Evolutionary conservation across 2,888 invertebrate species (phyloP), one percentile per base, ranked within the genome.

Genomic region (Ephialtes manifestator): DNA sequence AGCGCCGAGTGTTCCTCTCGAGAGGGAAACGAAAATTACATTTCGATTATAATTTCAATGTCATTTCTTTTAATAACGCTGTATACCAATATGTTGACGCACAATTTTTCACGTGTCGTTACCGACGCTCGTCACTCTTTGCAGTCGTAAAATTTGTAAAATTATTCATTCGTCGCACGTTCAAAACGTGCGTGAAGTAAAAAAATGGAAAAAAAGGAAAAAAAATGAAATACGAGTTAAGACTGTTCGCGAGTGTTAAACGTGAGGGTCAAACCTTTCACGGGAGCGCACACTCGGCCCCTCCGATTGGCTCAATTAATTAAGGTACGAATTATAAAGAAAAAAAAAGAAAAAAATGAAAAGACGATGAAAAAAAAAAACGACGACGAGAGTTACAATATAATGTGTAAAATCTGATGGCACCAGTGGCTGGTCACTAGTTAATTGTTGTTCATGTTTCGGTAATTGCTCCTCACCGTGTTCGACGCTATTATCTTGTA

Each of bases 291-390:
- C 87, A 86, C 90, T 89, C 89, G 87, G 86, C 87, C 85, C 90
- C 88, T 86, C 82, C 83, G 86, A 91, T 93, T 89, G 92, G 90
- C 91, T 93, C 92, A 92, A 92, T 92, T 92, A 90, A 91, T 91
- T 91, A 89, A 89, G 87, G 87, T 87, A 88, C 88, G 86, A 87
- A 85, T 89, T 88, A 82, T 88, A 84, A 82, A 80, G 72, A 63
- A 80, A 60, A 28, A 79, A 31, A 18, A 81, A 79, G 31, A 60
- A 60, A 74, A 67, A 71, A 53, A 77, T 68, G 70, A 60, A 74
- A 70, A 65, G 48, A 51, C 35, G 15, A 72, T 58, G 65, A 83
- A 15, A 3, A 65, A 48, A 35, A 86, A 81, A 80, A 60, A 79
- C 43, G 71, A 79, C 43, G 71, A 63, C 31, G 81, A 74, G 84